phyloP scores from a whole-genome alignment of 2,797 vertebrate genomes.

The Mormyrus proboscirostris region DNA sequence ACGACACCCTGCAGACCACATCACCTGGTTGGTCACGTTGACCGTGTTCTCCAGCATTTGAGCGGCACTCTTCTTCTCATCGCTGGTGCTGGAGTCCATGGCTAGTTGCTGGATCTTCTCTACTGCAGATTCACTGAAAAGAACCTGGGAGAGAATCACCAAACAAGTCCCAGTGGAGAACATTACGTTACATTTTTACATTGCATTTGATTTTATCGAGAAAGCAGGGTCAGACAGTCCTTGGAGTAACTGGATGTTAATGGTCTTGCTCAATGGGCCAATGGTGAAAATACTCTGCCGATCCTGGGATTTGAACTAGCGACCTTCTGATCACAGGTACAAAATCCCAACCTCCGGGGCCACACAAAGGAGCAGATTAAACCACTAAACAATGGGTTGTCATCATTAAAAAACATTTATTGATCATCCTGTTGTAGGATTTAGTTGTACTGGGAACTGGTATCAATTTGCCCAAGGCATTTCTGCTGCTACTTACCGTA shows the following conservation, averaged over 20 bases:
- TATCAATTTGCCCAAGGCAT: neutral
- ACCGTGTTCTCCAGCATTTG: slow-evolving; percentile 71
- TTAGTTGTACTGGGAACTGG: neutral
- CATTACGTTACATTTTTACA: neutral
- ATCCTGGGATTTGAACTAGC: neutral
- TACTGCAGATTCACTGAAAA: slow-evolving; percentile 80
- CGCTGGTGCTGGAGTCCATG: slow-evolving; percentile 52
- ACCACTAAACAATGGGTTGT: neutral
- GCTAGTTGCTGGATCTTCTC: slow-evolving; percentile 69
- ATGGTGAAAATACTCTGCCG: neutral
- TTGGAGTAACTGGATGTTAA: neutral
- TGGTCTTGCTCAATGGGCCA: neutral
- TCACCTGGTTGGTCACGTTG: slow-evolving; percentile 83
- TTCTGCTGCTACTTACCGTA: slow-evolving; percentile 62
- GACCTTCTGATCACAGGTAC: neutral
- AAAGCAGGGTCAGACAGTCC: neutral
- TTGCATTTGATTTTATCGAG: neutral
- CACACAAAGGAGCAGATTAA: neutral
- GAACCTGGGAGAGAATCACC: slow-evolving; percentile 59
- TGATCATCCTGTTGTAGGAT: neutral
- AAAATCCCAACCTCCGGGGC: neutral
- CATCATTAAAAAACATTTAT: neutral
- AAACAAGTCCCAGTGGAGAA: neutral
- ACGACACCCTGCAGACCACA: neutral
- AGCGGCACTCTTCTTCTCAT: slow-evolving; percentile 67